Evolutionary conservation across 1,140 invertebrate genomes (phyloP), one percentile per base, ranked within the genome.

Genomic region (Cylas formicarius): DNA sequence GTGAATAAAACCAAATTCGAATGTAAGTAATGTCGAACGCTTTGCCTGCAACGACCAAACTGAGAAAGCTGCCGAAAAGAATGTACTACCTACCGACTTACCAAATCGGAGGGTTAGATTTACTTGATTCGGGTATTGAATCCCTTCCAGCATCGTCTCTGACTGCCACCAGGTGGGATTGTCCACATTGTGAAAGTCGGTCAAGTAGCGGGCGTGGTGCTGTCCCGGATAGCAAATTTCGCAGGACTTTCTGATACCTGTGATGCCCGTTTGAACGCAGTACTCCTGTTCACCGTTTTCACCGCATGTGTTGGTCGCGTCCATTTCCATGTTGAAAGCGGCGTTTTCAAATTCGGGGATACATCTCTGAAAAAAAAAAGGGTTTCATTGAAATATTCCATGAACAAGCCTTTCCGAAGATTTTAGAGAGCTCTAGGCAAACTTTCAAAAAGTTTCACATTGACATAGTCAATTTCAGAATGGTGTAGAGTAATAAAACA

Each of bases 151-250:
- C 90, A 99, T 96, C 0, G 96, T 97, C 58, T 96, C 89, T 2
- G 91, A 96, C 62, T 98, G 95, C 95, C 96, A 99, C 91, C 91
- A 97, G 0, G 96, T 97, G 48, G 82, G 80, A 61, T 91, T 88
- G 31, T 90, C 82, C 49, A 86, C 81, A 55, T 82, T 79, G 51
- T 93, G 87, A 56, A 89, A 76, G 67, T 99, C 96, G 0, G 92
- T 97, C 33, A 98, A 72, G 62, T 77, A 92, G 11, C 72, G 65
- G 1, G 86, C 75, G 2, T 82, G 79, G 69, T 93, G 88, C 36
- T 82, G 73, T 1, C 75, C 76, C 1, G 61, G 44, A 57, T 72
- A 57, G 56, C 83, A 84, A 16, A 68, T 67, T 33, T 83, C 75
- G 56, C 84, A 87, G 0, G 76, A 72, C 44, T 75, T 77, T 63